Conservation (phyloP, 1,140 invertebrate genomes). For the Drosophila trapezifrons region DNA sequence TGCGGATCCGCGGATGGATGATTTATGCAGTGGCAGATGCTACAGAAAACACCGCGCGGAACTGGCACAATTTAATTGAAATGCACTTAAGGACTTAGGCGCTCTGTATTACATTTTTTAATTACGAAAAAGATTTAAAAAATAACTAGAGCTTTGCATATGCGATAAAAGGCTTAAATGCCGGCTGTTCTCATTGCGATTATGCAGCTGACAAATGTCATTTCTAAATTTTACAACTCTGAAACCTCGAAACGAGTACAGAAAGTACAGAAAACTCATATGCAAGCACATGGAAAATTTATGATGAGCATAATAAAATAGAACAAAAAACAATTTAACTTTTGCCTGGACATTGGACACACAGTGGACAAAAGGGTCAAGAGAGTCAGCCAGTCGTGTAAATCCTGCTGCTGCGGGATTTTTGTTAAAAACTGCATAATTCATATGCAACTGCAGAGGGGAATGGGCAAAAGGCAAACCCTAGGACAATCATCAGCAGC, state of each 20-base stretch:
- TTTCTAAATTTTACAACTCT: constrained; percentile 69
- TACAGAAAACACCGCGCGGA: neutral
- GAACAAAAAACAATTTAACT: constrained; percentile 79
- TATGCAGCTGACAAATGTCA: constrained; percentile 68
- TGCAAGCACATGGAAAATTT: constrained; percentile 59
- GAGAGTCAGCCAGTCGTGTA: constrained; percentile 59
- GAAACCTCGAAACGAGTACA: constrained; percentile 5
- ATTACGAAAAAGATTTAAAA: constrained; percentile 32
- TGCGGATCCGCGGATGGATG: constrained; percentile 42
- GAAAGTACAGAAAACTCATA: constrained; percentile 33
- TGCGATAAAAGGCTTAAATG: constrained; percentile 30
- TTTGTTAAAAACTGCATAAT: constrained; percentile 83
- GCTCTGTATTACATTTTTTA: constrained; percentile 24
- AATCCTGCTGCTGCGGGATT: constrained; percentile 66
- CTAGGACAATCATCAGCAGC: constrained; percentile 47
- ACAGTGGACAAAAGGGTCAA: constrained; percentile 21
- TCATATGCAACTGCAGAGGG: constrained; percentile 51
- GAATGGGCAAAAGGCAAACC: constrained; percentile 12
- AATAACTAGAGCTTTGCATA: constrained; percentile 24
- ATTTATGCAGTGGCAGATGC: constrained; percentile 61
- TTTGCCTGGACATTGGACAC: constrained; percentile 44
- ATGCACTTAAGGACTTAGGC: constrained; percentile 73
- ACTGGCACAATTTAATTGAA: constrained; percentile 68
- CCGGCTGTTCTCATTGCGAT: constrained; percentile 29
- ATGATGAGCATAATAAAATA: constrained; percentile 60